Evolutionary conservation across 1,140 invertebrate genomes (phyloP).

Genomic region (Ganaspis sp.): DNA sequence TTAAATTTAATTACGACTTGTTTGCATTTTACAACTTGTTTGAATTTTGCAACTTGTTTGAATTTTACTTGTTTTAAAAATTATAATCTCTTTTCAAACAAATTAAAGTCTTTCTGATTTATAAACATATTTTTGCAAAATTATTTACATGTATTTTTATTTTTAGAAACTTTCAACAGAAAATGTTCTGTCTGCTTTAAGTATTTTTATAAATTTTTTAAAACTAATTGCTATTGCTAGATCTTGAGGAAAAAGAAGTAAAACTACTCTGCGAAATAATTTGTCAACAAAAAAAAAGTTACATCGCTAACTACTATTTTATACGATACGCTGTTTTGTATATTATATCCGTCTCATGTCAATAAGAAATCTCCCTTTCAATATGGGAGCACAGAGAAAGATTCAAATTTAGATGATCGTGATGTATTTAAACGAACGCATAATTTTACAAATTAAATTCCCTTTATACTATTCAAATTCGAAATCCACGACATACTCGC

Average conservation of each 20-base stretch:
- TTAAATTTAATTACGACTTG: neutral
- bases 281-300: constrained; percentile 10
- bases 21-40: too few species aligned
- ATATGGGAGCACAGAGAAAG: constrained; percentile 48
- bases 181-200: constrained; percentile 19
- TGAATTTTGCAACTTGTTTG: too few species aligned
- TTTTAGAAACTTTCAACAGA: neutral
- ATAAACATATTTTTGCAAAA: too few species aligned
- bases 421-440: constrained; percentile 52
- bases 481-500: constrained; percentile 49
- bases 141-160: neutral
- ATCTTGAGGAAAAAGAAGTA: neutral
- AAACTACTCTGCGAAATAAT: constrained; percentile 14
- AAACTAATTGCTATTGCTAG: neutral
- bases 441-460: constrained; percentile 52
- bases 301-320: constrained; percentile 63
- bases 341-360: constrained; percentile 69
- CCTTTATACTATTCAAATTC: constrained; percentile 57
- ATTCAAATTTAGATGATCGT: constrained; percentile 50
- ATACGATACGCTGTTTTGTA: constrained; percentile 71
- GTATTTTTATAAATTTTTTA: neutral
- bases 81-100: neutral
- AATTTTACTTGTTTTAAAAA: too few species aligned
- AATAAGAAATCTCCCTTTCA: constrained; percentile 51
- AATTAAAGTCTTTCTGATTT: too few species aligned